A percentile compares a stretch with the other conserved stretches of the same genome.
These are phyloP conservation scores for Dromaius novaehollandiae DNA, from an alignment of 2,113 vertebrate genomes.

Conservation along the genomic window DNA sequence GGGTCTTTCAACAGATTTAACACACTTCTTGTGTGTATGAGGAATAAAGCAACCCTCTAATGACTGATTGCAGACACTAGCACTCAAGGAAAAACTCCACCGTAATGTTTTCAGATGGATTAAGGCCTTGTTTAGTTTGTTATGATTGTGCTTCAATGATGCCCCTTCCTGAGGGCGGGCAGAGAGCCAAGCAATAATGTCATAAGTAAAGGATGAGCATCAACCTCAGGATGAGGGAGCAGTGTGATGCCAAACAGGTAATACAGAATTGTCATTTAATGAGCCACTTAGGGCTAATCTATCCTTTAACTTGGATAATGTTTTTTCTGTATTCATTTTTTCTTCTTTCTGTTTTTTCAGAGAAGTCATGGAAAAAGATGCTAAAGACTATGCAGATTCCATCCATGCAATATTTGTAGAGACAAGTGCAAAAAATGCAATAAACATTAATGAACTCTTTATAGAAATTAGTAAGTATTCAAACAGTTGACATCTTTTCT, in stretches of 20 bases:
- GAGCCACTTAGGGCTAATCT: not conserved
- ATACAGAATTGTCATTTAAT: not conserved
- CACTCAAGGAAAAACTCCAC: not conserved
- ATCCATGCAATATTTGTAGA: constrained; percentile 98
- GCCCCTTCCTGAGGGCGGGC: not conserved
- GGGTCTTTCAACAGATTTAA: not conserved
- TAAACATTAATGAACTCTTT: constrained; percentile 99
- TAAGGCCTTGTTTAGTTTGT: not conserved
- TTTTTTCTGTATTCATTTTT: not conserved
- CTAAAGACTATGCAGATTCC: constrained; percentile 98
- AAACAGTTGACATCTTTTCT: not conserved
- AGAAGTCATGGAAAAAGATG: constrained; percentile 96
- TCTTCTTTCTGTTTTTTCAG: constrained; percentile 77
- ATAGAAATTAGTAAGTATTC: constrained; percentile 98
- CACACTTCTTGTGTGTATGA: not conserved
- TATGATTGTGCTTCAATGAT: not conserved
- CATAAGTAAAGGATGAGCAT: not conserved
- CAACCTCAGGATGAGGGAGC: not conserved
- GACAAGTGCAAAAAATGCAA: constrained; percentile 97
- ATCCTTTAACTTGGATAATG: not conserved
- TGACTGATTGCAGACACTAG: not conserved
- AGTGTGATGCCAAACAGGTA: not conserved
- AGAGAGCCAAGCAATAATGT: not conserved
- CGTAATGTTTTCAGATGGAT: not conserved
- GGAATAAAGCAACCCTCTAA: not conserved